A percentile compares a stretch with the other conserved stretches of the same genome.
Evolutionary conservation across 1,140 invertebrate species (phyloP).

Genomic region (Pachyrhynchus sulphureomaculatus): DNA sequence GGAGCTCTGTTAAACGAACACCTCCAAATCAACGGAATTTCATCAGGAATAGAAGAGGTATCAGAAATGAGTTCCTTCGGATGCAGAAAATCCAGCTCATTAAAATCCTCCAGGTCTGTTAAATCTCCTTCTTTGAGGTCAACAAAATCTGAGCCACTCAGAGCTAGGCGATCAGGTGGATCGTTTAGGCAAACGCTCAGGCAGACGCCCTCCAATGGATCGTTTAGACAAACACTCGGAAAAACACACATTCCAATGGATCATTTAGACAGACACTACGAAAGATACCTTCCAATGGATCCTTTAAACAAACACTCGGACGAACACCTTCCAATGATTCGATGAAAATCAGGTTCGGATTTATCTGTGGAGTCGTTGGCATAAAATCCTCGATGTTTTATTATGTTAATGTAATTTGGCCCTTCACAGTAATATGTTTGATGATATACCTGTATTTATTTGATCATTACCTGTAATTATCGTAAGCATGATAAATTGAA

Average conservation of each 20-base stretch:
- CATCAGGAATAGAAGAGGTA: slow-evolving; percentile 58
- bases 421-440: too few species aligned
- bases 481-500: too few species aligned
- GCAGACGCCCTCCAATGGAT: too few species aligned
- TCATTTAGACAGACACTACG: too few species aligned
- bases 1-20: slow-evolving; percentile 83
- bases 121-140: slow-evolving; percentile 18
- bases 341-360: too few species aligned
- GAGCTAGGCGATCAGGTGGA: background rate
- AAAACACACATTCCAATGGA: too few species aligned
- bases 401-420: too few species aligned
- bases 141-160: slow-evolving; percentile 10
- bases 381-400: too few species aligned
- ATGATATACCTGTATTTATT: background rate
- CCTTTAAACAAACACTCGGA: background rate
- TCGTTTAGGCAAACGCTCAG: background rate
- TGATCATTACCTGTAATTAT: too few species aligned
- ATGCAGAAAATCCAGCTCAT: slow-evolving; percentile 4
- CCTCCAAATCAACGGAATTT: slow-evolving; percentile 82
- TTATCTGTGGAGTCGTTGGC: too few species aligned
- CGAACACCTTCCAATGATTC: too few species aligned
- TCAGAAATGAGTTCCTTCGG: background rate
- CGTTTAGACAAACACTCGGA: slow-evolving; percentile 9
- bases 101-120: slow-evolving; percentile 10
- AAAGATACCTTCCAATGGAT: background rate